Percentiles rank a stretch among this genome's conserved stretches.
Evolutionary conservation across 2,888 invertebrate genomes (phyloP).

Genomic region (Asteroscopus sphinx): DNA sequence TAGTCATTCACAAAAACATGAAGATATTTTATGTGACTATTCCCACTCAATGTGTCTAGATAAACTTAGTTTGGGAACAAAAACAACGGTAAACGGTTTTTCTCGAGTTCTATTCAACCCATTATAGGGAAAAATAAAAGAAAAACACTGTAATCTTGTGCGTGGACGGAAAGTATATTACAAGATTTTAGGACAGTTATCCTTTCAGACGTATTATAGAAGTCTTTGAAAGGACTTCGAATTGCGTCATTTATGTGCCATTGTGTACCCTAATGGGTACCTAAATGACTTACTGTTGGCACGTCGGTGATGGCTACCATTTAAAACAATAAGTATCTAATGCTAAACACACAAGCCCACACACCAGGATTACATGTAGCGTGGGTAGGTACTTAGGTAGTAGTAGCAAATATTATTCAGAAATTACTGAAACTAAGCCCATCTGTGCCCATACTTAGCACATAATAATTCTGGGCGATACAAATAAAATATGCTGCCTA

Average conservation of each 20-base stretch:
- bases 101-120: conserved; percentile 29
- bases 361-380: too few species aligned
- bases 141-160: conserved; percentile 32
- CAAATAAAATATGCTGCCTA: too few species aligned
- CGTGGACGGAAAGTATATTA: conserved; percentile 41
- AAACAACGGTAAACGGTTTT: conserved; percentile 31
- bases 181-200: conserved; percentile 18
- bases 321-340: not conserved
- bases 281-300: conserved; percentile 13
- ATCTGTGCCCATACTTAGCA: too few species aligned
- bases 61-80: conserved; percentile 26
- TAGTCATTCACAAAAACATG: conserved; percentile 17
- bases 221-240: conserved; percentile 1
- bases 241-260: conserved; percentile 13
- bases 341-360: not conserved
- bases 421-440: too few species aligned
- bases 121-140: conserved; percentile 34
- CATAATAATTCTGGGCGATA: too few species aligned
- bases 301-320: not conserved
- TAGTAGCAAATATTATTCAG: too few species aligned
- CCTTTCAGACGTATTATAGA: not conserved
- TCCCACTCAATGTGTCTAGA: conserved; percentile 21
- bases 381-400: too few species aligned
- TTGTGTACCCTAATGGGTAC: conserved; percentile 23
- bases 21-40: conserved; percentile 28